Evolutionary conservation across 2,888 invertebrate genomes (phyloP), one percentile per base, ranked within the genome.

Genomic region (Stegophylla sp.): DNA sequence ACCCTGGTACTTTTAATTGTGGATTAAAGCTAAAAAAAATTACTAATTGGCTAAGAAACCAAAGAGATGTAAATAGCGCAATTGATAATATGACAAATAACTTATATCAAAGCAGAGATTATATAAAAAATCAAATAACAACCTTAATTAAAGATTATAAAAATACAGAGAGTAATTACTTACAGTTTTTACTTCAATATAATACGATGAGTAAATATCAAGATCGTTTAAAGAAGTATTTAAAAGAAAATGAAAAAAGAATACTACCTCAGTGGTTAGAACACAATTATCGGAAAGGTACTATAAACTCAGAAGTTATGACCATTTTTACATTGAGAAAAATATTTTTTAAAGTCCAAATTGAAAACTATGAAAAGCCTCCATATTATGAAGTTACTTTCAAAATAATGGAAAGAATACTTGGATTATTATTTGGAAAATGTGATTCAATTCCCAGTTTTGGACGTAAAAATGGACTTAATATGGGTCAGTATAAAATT

Each of bases 261-360:
- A 71, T 79, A 79, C 63, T 79, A 2, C 79, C 79, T 26, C 10
- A 12, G 26, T 79, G 71, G 79, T 28, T 79, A 48, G 71, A 71
- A 51, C 9, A 51, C 1, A 41, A 79, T 51, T 79, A 79, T 51
- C 79, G 79, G n/a, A 79, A 26, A 0, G 69, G 79, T 23, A 48
- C 4, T 23, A 3, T 79, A 7, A 79, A 71, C 61, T 15, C 71
- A 3, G 59, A 59, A 7, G 51, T 79, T 3, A 79, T 79, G 79
- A 79, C 63, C 12, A 48, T 79, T 0, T 5, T 79, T 17, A 79
- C 79, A 61, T 17, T 79, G n/a, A 71, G 48, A 71, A 71, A 63
- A 63, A 34, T 63, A 51, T 61, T 79, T 79, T 79, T 79, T 48
- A 63, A 79, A 63, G 48, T 63, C 13, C 51, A 61, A 61, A 61